These are phyloP conservation scores for Drosophila picticornis DNA, from an alignment of 2,888 invertebrate genomes.

Conservation along the genomic window DNA sequence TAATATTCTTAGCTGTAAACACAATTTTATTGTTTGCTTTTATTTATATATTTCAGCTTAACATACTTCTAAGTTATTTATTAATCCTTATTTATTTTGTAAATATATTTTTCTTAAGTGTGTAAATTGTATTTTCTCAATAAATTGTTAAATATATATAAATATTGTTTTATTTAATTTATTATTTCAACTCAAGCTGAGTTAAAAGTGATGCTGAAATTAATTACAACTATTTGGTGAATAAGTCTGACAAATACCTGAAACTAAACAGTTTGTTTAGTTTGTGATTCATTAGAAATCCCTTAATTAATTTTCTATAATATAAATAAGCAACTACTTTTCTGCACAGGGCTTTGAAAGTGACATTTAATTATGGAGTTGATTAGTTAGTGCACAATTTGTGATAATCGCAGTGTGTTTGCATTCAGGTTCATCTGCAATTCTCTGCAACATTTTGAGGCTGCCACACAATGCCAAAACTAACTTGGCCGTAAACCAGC, in stretches of 20 bases:
- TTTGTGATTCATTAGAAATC: not conserved
- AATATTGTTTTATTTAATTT: not conserved
- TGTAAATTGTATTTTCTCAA: not conserved
- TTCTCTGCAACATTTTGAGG: slow-evolving; percentile 32
- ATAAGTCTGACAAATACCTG: not conserved
- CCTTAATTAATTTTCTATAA: not conserved
- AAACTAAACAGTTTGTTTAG: not conserved
- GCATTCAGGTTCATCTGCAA: slow-evolving; percentile 41
- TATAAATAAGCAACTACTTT: not conserved
- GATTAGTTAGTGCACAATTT: not conserved
- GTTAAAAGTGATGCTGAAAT: not conserved
- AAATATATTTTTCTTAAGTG: not conserved
- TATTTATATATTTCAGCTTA: not conserved
- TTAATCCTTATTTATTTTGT: not conserved
- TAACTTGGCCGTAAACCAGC: slow-evolving; percentile 45
- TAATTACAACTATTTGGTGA: not conserved
- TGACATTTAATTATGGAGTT: not conserved
- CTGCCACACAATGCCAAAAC: slow-evolving; percentile 38
- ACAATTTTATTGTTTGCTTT: not conserved
- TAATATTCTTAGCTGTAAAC: not conserved
- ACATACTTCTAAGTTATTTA: not conserved
- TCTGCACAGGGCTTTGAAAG: not conserved
- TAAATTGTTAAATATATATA: not conserved
- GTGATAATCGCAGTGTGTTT: slow-evolving; percentile 22
- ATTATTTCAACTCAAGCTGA: not conserved